phyloP scores from a whole-genome alignment of 2,888 invertebrate genomes.

The Xiphydria camelus region DNA sequence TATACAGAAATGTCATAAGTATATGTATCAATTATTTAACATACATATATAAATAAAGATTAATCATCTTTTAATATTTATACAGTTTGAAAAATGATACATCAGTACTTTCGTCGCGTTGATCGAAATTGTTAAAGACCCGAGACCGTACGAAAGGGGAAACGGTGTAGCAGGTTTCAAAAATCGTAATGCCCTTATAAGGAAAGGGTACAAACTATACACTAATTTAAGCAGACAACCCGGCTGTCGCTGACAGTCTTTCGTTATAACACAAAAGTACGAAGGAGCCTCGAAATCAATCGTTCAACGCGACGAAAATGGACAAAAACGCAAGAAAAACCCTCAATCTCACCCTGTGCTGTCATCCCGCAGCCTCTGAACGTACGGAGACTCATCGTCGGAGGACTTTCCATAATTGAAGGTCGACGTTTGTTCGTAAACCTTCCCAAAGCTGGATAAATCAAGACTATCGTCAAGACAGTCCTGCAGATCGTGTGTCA shows the following conservation, averaged over 20 bases:
- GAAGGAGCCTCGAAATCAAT: not conserved
- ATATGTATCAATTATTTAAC: no score
- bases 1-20: no score
- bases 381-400: conserved; percentile 55
- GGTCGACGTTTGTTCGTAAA: conserved; percentile 58
- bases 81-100: no score
- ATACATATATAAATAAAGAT: no score
- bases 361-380: conserved; percentile 58
- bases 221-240: conserved; percentile 1
- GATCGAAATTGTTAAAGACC: no score
- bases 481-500: conserved; percentile 62
- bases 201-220: conserved; percentile 34
- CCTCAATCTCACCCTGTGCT: conserved; percentile 57
- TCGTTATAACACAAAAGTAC: not conserved
- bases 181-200: conserved; percentile 49
- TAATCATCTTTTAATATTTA: no score
- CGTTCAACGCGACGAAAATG: conserved; percentile 11
- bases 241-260: not conserved
- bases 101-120: no score
- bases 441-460: conserved; percentile 58
- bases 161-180: no score
- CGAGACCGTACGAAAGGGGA: no score
- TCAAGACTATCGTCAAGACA: conserved; percentile 60
- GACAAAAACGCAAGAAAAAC: not conserved
- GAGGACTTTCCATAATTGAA: conserved; percentile 53